Percentiles rank a stretch among this genome's conserved stretches.
Evolutionary conservation across 2,113 vertebrate genomes (phyloP).

Genomic region (Nicator chloris): DNA sequence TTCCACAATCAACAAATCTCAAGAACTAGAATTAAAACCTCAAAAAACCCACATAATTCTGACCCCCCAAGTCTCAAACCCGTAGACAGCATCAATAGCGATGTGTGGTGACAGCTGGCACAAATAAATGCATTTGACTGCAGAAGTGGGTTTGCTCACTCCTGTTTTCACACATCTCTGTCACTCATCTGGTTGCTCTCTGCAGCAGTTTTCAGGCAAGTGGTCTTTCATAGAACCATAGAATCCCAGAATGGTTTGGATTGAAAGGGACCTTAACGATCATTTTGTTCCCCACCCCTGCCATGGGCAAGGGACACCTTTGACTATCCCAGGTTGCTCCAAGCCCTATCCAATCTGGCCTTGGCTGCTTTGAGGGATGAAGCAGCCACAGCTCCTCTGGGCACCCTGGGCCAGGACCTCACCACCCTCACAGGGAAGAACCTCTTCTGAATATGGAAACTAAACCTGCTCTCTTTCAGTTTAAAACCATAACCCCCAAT

Average conservation of each 20-base stretch:
- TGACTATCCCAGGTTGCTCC: neutral
- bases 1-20: neutral
- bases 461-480: neutral
- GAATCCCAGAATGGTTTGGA: neutral
- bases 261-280: neutral
- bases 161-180: neutral
- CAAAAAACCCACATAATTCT: rapidly evolving
- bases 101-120: neutral
- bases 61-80: neutral
- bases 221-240: neutral
- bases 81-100: rapidly evolving
- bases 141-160: neutral
- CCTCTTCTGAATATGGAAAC: neutral
- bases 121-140: neutral
- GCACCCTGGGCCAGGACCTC: neutral
- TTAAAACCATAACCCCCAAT: neutral
- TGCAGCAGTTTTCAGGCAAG: neutral
- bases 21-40: neutral
- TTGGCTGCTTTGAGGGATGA: rapidly evolving
- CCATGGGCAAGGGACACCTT: neutral
- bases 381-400: neutral
- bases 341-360: rapidly evolving
- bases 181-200: neutral
- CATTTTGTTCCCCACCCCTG: neutral
- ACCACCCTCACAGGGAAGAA: neutral